Evolutionary conservation across 2,113 vertebrate species (phyloP).

Genomic region (Heterocephalus glaber): DNA sequence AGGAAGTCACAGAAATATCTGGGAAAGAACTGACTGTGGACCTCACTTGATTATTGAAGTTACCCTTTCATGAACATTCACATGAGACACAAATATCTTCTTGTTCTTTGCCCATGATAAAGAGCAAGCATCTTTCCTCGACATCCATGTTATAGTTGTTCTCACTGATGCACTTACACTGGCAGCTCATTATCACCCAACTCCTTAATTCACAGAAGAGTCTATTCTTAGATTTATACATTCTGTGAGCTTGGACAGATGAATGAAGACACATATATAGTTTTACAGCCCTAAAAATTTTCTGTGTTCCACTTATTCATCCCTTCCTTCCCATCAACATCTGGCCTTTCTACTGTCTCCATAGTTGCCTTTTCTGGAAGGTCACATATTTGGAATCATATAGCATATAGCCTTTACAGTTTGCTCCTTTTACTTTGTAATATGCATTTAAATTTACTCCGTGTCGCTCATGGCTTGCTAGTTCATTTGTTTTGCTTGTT

Average conservation of each 20-base stretch:
- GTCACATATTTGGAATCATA: background rate
- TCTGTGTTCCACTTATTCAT: background rate
- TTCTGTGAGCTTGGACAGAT: background rate
- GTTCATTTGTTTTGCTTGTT: background rate
- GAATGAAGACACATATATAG: background rate
- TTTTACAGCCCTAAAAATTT: background rate
- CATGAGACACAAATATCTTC: background rate
- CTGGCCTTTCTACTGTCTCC: background rate
- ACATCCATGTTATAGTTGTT: background rate
- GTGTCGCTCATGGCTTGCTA: background rate
- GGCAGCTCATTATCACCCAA: background rate
- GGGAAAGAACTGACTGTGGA: background rate
- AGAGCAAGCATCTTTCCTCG: background rate
- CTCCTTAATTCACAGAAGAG: background rate
- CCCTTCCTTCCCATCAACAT: background rate
- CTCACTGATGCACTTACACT: background rate
- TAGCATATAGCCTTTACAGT: background rate
- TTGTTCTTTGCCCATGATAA: background rate
- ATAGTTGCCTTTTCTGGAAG: background rate
- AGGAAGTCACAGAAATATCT: background rate
- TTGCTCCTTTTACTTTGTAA: background rate
- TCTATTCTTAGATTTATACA: background rate
- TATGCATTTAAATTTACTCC: background rate
- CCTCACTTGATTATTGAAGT: background rate
- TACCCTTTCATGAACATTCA: background rate